These are phyloP conservation scores for Tiliqua scincoides DNA, from an alignment of 2,113 vertebrate species.

Conservation along the genomic window DNA sequence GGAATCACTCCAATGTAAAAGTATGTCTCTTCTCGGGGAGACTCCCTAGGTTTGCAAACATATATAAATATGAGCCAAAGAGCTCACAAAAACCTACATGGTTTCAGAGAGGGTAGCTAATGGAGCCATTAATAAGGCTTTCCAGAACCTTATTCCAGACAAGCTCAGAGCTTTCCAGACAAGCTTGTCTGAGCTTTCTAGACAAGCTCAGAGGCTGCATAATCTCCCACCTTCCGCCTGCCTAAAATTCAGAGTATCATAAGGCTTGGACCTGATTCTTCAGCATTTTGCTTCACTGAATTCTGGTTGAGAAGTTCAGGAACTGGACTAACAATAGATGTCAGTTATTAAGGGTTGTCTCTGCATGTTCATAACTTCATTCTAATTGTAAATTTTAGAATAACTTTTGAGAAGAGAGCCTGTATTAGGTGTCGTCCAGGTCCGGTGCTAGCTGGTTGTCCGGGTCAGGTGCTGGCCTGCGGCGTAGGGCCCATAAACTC, in stretches of 20 bases:
- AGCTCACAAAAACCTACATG: no score
- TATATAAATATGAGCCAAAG: no score
- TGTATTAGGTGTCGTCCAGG: no score
- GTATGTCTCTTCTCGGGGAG: not conserved
- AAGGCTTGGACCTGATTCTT: no score
- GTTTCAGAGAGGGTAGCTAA: no score
- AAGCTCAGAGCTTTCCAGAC: not conserved
- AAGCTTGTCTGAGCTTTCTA: not conserved
- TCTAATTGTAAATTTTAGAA: not conserved
- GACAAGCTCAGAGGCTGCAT: no score
- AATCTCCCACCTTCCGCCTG: not conserved
- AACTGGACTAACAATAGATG: not conserved
- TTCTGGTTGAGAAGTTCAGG: not conserved
- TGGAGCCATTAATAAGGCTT: not conserved
- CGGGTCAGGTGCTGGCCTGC: no score
- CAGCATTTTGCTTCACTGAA: no score
- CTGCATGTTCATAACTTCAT: not conserved
- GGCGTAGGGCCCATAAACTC: no score
- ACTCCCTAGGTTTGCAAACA: no score
- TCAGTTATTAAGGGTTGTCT: not conserved
- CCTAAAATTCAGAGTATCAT: not conserved
- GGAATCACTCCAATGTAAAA: no score
- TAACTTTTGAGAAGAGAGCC: not conserved
- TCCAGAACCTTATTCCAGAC: not conserved
- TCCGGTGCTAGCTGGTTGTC: no score